Evolutionary conservation across 2,888 invertebrate genomes (phyloP).

Genomic region (Erebia palarica): DNA sequence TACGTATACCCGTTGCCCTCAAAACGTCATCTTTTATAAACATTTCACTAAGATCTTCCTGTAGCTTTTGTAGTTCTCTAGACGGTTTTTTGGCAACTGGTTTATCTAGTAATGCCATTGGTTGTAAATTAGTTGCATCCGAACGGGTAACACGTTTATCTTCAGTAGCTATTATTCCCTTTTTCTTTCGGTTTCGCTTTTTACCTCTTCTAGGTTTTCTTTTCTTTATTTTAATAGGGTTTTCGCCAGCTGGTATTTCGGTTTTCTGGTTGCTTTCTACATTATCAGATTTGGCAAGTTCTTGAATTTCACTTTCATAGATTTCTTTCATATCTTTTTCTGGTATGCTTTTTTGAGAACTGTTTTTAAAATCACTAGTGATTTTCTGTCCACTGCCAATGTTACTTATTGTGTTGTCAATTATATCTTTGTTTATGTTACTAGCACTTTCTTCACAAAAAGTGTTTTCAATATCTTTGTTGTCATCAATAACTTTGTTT

Average conservation of each 20-base stretch:
- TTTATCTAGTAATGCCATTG: slow-evolving; percentile 34
- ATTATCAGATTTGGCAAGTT: background rate
- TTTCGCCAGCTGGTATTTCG: slow-evolving; percentile 29
- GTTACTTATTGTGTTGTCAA: background rate
- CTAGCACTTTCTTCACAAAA: background rate
- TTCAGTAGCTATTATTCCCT: slow-evolving; percentile 31
- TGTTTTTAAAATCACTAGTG: background rate
- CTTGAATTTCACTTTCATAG: background rate
- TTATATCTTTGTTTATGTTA: background rate
- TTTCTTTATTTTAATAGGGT: slow-evolving; percentile 26
- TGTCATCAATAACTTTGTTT: background rate
- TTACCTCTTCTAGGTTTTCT: slow-evolving; percentile 29
- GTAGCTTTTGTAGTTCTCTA: slow-evolving; percentile 84
- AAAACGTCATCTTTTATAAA: slow-evolving; percentile 84
- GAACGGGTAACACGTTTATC: slow-evolving; percentile 52
- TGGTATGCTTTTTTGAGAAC: background rate
- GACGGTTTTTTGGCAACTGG: slow-evolving; percentile 53
- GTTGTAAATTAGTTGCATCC: slow-evolving; percentile 39
- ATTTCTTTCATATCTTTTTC: background rate
- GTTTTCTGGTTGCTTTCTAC: slow-evolving; percentile 29
- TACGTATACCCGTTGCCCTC: slow-evolving; percentile 84
- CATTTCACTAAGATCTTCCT: slow-evolving; percentile 87
- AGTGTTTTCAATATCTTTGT: background rate
- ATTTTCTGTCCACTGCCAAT: background rate
- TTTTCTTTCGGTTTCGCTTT: slow-evolving; percentile 36